These are phyloP conservation scores for Xiphophorus maculatus DNA, from an alignment of 2,113 vertebrate species.

Conservation along the genomic window DNA sequence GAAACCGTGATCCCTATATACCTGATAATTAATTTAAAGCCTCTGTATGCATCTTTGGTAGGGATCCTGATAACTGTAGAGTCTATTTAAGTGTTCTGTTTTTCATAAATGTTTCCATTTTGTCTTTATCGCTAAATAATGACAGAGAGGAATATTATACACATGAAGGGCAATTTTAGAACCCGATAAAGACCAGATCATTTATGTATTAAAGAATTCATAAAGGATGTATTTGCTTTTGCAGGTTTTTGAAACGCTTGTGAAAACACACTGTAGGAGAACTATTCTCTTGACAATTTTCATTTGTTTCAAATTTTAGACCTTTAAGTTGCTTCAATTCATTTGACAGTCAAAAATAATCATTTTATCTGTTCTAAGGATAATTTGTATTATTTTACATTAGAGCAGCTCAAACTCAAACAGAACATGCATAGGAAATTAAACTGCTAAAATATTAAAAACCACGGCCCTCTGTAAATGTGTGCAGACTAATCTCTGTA, in stretches of 20 bases:
- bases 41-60: no score
- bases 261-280: background rate
- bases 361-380: background rate
- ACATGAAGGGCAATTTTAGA: no score
- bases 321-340: background rate
- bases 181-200: background rate
- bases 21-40: no score
- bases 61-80: no score
- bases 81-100: no score
- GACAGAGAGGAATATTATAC: no score
- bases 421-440: background rate
- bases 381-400: background rate
- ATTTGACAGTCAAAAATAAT: background rate
- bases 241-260: background rate
- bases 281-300: background rate
- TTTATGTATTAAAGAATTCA: background rate
- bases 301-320: background rate
- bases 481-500: background rate
- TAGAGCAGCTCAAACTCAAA: no score
- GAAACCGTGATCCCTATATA: no score
- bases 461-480: background rate
- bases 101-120: no score
- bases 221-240: background rate
- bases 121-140: no score
- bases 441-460: background rate